Base-by-base conservation (phyloP, 2,113 vertebrate genomes). In the Aplodontia rufa region DNA sequence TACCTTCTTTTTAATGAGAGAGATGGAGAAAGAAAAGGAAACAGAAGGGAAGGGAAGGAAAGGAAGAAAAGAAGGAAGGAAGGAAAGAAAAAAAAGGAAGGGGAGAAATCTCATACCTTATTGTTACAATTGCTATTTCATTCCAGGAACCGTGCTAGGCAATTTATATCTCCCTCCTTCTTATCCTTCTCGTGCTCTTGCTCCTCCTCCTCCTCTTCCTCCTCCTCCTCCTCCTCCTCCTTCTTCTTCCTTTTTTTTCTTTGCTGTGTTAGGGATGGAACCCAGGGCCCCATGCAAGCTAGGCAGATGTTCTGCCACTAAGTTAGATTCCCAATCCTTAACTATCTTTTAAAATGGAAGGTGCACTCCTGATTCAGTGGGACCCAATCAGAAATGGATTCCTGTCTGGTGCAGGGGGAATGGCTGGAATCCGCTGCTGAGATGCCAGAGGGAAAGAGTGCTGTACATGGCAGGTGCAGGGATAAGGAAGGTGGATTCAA, bases 331-430 rank as follows among this genome's bases (percentile, higher is more conserved):
- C 32, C 62, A 32, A 45, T 22, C 42, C 32, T 83, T 83, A 66
- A n/a, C 30, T 62, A 55, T 49, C 90, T 86, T 80, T 95, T 91
- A 51, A 81, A 58, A 85, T 22, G 13, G 42, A 68, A 86, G 60
- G 19, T 30, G 14, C 8, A n/a, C 3, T 20, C 13, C 5, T 20
- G 45, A 32, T 8, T 90, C 35, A 2, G 11, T 20, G 58, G 76
- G 47, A 60, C 42, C 87, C 1, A 0, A 13, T 58, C 51, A n/a
- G 75, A 71, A 86, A 11, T 45, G 62, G 8, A 32, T 66, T 82
- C 40, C 71, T 51, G 14, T 83, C 55, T 93, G 40, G 16, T 47
- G n/a, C 35, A 14, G 32, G 28, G 22, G 35, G 9, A 45, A 30
- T 17, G 8, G 45, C 28, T 37, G n/a, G 71, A 51, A 14, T 13